Evolutionary conservation across 23 tunicate species (phyloP).

Genomic region (Oikopleura vanhoeffeni): DNA sequence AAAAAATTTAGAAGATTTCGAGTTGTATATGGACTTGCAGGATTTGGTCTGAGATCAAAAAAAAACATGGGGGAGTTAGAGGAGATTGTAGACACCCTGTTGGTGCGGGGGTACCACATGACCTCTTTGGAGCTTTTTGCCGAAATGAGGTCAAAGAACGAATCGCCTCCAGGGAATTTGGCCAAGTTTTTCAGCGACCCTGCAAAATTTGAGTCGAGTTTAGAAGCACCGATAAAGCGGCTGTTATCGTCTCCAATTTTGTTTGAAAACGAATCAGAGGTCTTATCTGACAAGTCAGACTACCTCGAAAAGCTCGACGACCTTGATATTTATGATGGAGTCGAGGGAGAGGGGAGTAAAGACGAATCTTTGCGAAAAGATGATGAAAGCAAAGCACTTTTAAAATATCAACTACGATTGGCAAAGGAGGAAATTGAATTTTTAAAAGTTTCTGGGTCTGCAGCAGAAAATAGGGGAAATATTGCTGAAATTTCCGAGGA

Average conservation of each 20-base stretch:
- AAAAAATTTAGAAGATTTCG: no score
- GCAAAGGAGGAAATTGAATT: constrained; percentile 10
- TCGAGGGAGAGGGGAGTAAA: neutral
- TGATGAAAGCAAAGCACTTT: neutral
- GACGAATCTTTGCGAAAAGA: neutral
- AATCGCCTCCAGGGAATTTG: neutral
- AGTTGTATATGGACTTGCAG: no score
- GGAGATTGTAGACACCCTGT: neutral
- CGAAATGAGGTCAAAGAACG: neutral
- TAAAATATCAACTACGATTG: neutral
- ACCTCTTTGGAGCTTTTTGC: neutral
- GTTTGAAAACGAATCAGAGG: neutral
- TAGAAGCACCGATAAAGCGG: neutral
- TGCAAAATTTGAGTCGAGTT: neutral
- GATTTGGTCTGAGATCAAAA: no score
- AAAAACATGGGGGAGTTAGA: neutral
- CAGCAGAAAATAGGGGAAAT: neutral
- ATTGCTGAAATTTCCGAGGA: neutral
- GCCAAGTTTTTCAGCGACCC: neutral
- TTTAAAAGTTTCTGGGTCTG: neutral
- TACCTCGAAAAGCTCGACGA: neutral
- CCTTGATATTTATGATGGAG: neutral
- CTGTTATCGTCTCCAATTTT: neutral
- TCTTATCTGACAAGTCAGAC: neutral
- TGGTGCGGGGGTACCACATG: neutral